phyloP scores from a whole-genome alignment of 2,797 vertebrate species.

The Spondyliosoma cantharus region DNA sequence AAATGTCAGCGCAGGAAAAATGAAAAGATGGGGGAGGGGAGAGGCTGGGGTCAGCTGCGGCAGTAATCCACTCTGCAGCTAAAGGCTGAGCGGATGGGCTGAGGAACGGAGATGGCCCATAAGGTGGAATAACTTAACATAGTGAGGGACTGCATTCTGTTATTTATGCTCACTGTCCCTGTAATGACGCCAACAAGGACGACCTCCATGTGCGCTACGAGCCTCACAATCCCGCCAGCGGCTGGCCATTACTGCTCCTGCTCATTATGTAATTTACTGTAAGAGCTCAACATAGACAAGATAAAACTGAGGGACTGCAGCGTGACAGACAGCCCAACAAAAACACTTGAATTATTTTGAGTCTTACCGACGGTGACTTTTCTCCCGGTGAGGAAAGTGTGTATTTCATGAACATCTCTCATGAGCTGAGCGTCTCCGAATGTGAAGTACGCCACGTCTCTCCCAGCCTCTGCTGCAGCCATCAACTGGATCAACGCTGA shows the following conservation, averaged over 20 bases:
- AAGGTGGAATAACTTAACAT: slow-evolving; percentile 76
- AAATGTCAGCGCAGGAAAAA: slow-evolving; percentile 82
- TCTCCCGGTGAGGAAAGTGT: slow-evolving; percentile 88
- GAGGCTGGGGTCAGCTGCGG: slow-evolving; percentile 68
- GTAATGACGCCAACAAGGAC: slow-evolving; percentile 57
- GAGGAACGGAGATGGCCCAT: slow-evolving; percentile 58
- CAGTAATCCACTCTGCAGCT: slow-evolving; percentile 78
- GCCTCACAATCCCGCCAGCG: slow-evolving; percentile 5
- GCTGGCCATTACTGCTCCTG: slow-evolving; percentile 26
- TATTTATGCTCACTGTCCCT: slow-evolving; percentile 56
- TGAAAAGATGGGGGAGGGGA: slow-evolving; percentile 66
- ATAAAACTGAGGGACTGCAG: not conserved
- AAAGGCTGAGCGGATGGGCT: slow-evolving; percentile 70
- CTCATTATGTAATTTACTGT: slow-evolving; percentile 46
- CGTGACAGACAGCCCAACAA: not conserved
- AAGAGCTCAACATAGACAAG: slow-evolving; percentile 2
- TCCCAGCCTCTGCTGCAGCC: slow-evolving; percentile 92
- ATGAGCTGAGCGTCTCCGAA: slow-evolving; percentile 94
- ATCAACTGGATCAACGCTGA: slow-evolving; percentile 95
- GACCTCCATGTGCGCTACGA: slow-evolving; percentile 23
- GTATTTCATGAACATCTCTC: slow-evolving; percentile 91
- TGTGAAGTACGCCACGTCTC: slow-evolving; percentile 96
- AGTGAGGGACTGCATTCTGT: slow-evolving; percentile 48
- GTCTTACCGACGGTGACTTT: slow-evolving; percentile 90
- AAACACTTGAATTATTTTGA: not conserved